Evolutionary conservation across 2,797 vertebrate genomes (phyloP).

Genomic region (Acanthurus tractus): DNA sequence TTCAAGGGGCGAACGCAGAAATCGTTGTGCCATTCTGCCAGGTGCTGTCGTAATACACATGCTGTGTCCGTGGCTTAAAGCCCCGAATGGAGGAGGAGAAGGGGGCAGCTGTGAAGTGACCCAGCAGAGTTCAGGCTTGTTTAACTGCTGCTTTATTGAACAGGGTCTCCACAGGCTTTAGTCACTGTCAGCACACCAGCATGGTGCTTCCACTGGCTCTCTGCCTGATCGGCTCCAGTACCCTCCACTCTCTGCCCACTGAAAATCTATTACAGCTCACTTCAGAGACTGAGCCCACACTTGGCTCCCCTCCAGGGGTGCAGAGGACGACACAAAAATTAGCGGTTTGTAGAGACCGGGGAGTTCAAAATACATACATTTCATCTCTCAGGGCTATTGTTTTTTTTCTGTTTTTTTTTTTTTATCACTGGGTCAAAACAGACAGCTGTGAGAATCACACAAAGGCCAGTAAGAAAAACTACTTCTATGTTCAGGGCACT

Average conservation of each 20-base stretch:
- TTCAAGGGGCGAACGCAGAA: conserved; percentile 27
- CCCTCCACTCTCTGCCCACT: conserved; percentile 69
- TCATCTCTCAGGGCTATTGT: conserved; percentile 58
- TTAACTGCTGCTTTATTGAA: conserved; percentile 80
- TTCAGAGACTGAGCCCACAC: conserved; percentile 64
- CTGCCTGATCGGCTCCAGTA: conserved; percentile 59
- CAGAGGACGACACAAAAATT: conserved; percentile 63
- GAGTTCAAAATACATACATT: conserved; percentile 45
- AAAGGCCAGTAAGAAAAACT: conserved; percentile 36
- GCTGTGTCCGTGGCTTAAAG: conserved; percentile 39
- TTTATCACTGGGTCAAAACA: conserved; percentile 60
- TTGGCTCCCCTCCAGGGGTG: conserved; percentile 66
- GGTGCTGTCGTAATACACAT: conserved; percentile 36
- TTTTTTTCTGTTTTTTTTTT: conserved; percentile 54
- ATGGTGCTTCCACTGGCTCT: conserved; percentile 58
- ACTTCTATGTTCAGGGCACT: conserved; percentile 35
- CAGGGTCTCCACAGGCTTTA: conserved; percentile 74
- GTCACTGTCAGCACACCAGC: conserved; percentile 70
- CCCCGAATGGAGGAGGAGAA: conserved; percentile 24
- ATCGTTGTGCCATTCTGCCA: conserved; percentile 23
- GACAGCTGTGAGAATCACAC: conserved; percentile 37
- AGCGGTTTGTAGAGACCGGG: conserved; percentile 40
- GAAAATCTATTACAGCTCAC: conserved; percentile 74
- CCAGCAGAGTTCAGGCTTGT: conserved; percentile 72
- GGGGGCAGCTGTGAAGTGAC: conserved; percentile 66